Evolutionary conservation across 2,113 vertebrate genomes (phyloP).

Genomic region (Campylomormyrus numenius): DNA sequence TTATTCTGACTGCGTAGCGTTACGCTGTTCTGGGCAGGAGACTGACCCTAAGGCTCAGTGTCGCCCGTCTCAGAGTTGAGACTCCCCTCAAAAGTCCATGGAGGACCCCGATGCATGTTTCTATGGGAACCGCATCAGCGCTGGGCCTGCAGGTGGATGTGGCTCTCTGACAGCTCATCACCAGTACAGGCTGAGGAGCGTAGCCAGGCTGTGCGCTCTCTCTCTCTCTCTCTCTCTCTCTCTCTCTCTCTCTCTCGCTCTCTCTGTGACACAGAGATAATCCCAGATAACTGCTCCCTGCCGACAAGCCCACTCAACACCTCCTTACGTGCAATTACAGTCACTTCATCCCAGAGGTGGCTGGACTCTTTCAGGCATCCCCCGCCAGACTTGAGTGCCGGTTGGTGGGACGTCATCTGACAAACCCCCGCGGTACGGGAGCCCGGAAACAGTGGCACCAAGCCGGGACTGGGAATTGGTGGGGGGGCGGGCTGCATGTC

Average conservation of each 20-base stretch:
- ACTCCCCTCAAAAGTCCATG: background rate
- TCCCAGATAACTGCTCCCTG: slow-evolving; percentile 38
- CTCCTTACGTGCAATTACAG: slow-evolving; percentile 24
- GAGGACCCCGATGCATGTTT: background rate
- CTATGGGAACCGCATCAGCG: background rate
- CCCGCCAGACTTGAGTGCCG: background rate
- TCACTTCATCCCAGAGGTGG: slow-evolving; percentile 18
- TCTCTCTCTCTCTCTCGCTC: background rate
- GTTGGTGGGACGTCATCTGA: background rate
- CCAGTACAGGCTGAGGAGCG: background rate
- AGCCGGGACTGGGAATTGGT: background rate
- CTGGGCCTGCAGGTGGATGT: background rate
- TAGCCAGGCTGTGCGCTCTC: background rate
- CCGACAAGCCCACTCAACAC: slow-evolving; percentile 49
- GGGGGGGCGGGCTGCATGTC: background rate
- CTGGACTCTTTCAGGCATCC: slow-evolving; percentile 17
- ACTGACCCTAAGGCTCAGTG: background rate
- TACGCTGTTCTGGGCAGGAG: background rate
- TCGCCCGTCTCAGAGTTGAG: background rate
- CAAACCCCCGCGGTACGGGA: background rate
- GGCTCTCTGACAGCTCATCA: background rate
- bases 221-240: background rate
- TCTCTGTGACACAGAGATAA: slow-evolving; percentile 28
- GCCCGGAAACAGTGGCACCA: background rate
- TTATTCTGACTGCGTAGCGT: background rate